Evolutionary conservation across 2,113 vertebrate genomes (phyloP).

Genomic region (Cololabis saira): DNA sequence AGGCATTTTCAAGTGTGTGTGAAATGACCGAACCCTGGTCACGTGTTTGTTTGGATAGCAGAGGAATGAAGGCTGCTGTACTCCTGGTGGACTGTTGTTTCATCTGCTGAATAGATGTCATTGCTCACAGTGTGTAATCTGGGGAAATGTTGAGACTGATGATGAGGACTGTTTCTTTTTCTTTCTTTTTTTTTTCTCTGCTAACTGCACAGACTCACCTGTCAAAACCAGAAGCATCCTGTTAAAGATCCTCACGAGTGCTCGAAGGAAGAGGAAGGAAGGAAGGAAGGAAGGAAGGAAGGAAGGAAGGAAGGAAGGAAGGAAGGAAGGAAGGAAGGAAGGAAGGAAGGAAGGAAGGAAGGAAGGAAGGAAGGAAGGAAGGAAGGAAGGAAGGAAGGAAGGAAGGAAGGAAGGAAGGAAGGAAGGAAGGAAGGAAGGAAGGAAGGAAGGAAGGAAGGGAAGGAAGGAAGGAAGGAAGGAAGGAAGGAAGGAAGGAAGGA

Average conservation of each 20-base stretch:
- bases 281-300: too few species aligned
- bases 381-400: too few species aligned
- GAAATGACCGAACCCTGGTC: conserved; percentile 39
- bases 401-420: too few species aligned
- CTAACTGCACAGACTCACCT: conserved; percentile 3
- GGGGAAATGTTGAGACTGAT: not conserved
- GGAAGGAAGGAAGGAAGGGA: too few species aligned
- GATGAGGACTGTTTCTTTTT: not conserved
- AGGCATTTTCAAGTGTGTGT: conserved; percentile 46
- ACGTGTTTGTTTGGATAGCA: conserved; percentile 60
- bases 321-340: too few species aligned
- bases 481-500: too few species aligned
- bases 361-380: too few species aligned
- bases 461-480: too few species aligned
- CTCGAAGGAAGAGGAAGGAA: conserved; percentile 71
- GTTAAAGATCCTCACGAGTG: conserved; percentile 27
- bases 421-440: too few species aligned
- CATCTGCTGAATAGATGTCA: conserved; percentile 23
- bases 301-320: too few species aligned
- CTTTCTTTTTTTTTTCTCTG: conserved; percentile 15
- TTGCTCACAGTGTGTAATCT: not conserved
- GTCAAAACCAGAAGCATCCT: conserved; percentile 6
- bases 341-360: too few species aligned
- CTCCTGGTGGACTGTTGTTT: conserved; percentile 35
- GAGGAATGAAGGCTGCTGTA: conserved; percentile 53